Evolutionary conservation across 2,888 invertebrate genomes (phyloP), one percentile per base, ranked within the genome.

Genomic region (Trissoscelio sp.): DNA sequence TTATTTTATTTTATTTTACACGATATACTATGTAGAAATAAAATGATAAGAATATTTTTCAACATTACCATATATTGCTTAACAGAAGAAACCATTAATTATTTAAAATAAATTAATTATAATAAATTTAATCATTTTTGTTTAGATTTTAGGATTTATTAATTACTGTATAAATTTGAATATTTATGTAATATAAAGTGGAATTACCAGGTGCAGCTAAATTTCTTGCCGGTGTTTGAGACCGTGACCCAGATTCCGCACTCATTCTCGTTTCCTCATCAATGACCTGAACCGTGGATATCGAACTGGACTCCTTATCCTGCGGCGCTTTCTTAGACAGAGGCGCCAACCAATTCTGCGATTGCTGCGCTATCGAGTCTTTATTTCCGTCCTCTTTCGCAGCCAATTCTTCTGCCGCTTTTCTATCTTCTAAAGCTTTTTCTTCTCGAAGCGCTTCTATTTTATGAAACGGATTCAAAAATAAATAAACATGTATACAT

Each of bases 231-330:
- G 91, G 91, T 20, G 91, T 91, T 77, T 92, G 92, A 9, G 91
- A 91, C 73, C 91, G 87, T 7, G 91, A 91, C 11, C 87, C 84
- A 2, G 89, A 91, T 72, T 91, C 91, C 1, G 92, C 92, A 84
- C 93, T 93, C 93, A 93, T 93, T 78, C 93, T 88, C 0, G 93
- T 93, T 83, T 93, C 93, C 84, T 93, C 93, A 77, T 93, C 93
- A 78, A 93, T 92, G 20, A 92, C 92, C 80, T 92, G 92, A 1
- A 92, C 88, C 0, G 90, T 88, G 11, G 89, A 90, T n/a, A 91
- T 86, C 7, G 37, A 60, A 14, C 11, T 72, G 5, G 66, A 34
- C 9, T 72, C 72, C 18, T 70, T 70, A 24, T 88, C 88, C n/a
- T 83, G 79, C 2, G 86, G 64, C 28, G 84, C 81, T 75, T 87